Base-by-base conservation (phyloP, 2,113 vertebrate species). In the Mesoclemmys tuberculata region DNA sequence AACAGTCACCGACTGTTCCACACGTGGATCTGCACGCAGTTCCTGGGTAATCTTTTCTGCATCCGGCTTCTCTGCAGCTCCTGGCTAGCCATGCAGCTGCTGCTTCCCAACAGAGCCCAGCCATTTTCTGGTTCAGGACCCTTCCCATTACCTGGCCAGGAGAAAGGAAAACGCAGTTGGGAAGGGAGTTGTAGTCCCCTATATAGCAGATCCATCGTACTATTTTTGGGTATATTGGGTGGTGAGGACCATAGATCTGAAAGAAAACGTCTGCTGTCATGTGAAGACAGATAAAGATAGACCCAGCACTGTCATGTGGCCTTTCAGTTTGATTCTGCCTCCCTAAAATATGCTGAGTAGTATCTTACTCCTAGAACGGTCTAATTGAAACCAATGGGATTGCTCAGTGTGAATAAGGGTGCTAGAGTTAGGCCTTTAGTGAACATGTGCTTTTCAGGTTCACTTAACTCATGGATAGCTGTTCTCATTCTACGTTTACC, bases 311-410 rank as follows among this genome's bases (percentile, higher is more conserved):
- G 41, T 26, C 12, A 46, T 44, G 74, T 46, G 26, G 26, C 8
- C n/a, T 38, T 71, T 71, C 64, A 71, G n/a, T 38, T n/a, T 38
- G n/a, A 38, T 71, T 44, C 74, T 77, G 41, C 41, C 74, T 27
- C 74, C 41, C 74, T 77, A 7, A 12, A 26, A 10, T 77, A 44
- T 14, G 41, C n/a, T 86, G 54, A 71, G 75, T 87, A 10, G 1
- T 3, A 71, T 82, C 64, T 87, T 82, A 64, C 16, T 86, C 41
- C 85, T 92, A n/a, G 11, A 87, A 46, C 5, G 90, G 5, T 41
- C 10, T 88, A 82, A 61, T 84, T 78, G 93, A 87, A 96, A 93
- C 93, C 85, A 84, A 78, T 54, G 81, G n/a, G 90, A 46, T 52
- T 52, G 52, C 14, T 90, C 48, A 13, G 16, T 71, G 29, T 85